Percentiles rank a stretch among this genome's conserved stretches.
These are phyloP conservation scores for Scolopax rusticola DNA, from an alignment of 2,797 vertebrate species.

Conservation along the genomic window DNA sequence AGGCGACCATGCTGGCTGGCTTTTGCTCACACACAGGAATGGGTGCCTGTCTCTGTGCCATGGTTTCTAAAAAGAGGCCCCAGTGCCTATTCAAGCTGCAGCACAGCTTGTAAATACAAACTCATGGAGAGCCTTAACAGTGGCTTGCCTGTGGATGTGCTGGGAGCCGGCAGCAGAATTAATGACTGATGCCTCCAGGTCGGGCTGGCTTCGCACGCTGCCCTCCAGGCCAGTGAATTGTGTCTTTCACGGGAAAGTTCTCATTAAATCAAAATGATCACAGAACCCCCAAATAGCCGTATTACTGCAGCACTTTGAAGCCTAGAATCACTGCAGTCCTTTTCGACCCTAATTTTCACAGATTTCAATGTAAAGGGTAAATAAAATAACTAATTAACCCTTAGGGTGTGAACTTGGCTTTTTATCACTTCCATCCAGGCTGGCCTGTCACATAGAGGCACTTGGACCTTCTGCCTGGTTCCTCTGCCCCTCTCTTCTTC, in stretches of 20 bases:
- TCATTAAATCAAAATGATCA: constrained; percentile 40
- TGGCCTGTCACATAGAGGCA: not conserved
- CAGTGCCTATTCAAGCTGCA: not conserved
- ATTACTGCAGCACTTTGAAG: not conserved
- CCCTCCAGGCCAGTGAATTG: not conserved
- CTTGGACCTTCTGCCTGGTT: not conserved
- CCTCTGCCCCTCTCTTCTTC: not conserved
- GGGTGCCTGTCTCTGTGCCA: not conserved
- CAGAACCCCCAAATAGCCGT: not conserved
- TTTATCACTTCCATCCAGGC: not conserved
- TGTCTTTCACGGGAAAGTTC: constrained; percentile 44
- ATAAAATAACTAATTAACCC: not conserved
- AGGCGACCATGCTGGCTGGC: not conserved
- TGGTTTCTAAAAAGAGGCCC: not conserved
- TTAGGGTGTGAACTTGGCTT: not conserved
- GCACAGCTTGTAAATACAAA: constrained; percentile 3
- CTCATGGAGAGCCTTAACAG: not conserved
- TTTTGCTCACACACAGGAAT: not conserved
- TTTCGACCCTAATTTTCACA: not conserved
- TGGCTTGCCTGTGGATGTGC: not conserved
- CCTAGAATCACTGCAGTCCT: not conserved
- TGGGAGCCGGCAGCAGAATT: not conserved
- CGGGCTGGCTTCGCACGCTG: not conserved
- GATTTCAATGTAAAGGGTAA: not conserved
- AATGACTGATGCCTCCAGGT: not conserved